Conservation (phyloP, 2,888 invertebrate species). For the Scotopteryx bipunctaria region DNA sequence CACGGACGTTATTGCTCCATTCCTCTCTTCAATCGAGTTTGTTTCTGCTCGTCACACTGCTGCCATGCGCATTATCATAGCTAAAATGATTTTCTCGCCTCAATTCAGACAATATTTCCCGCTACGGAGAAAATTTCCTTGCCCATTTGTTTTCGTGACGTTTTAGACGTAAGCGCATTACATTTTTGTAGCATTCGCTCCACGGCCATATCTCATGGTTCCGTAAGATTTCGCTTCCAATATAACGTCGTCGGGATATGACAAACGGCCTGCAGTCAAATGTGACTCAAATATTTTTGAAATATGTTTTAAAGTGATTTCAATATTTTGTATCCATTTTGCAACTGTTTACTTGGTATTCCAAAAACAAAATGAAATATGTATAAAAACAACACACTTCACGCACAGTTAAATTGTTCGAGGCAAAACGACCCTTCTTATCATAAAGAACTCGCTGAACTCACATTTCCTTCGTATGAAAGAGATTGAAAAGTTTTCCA, state of each 20-base stretch:
- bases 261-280: slow-evolving; percentile 62
- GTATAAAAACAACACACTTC: slow-evolving; percentile 16
- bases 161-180: slow-evolving; percentile 65
- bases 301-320: slow-evolving; percentile 38
- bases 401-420: slow-evolving; percentile 27
- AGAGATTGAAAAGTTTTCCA: slow-evolving; percentile 57
- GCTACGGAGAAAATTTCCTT: slow-evolving; percentile 50
- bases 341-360: slow-evolving; percentile 2
- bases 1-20: slow-evolving; percentile 69
- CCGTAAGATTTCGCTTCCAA: slow-evolving; percentile 64
- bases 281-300: slow-evolving; percentile 54
- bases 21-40: slow-evolving; percentile 70
- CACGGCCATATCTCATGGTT: slow-evolving; percentile 61
- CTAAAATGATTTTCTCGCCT: slow-evolving; percentile 59
- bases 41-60: slow-evolving; percentile 64
- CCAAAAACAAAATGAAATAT: slow-evolving; percentile 22
- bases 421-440: slow-evolving; percentile 41
- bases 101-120: slow-evolving; percentile 45
- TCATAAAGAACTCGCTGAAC: slow-evolving; percentile 45
- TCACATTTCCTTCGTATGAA: slow-evolving; percentile 47
- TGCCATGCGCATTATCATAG: slow-evolving; percentile 59
- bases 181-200: slow-evolving; percentile 62
- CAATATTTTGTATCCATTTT: slow-evolving; percentile 26
- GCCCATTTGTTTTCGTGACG: slow-evolving; percentile 63
- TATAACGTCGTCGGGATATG: slow-evolving; percentile 59